Evolutionary conservation across 2,113 vertebrate species (phyloP).

Genomic region (Silurus meridionalis): DNA sequence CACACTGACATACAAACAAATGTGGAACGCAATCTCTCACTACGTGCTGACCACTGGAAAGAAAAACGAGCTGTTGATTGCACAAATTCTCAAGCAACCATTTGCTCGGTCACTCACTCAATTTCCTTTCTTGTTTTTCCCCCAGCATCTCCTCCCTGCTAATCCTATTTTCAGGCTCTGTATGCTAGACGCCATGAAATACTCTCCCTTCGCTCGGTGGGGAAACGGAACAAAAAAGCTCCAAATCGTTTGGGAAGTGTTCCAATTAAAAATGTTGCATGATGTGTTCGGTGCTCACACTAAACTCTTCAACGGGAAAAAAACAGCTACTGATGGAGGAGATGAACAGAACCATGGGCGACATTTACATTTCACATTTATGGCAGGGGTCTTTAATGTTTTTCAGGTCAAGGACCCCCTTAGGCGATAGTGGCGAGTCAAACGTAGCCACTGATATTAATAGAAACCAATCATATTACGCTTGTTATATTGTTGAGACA

Average conservation of each 20-base stretch:
- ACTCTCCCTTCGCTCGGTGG: constrained; percentile 36
- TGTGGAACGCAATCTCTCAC: constrained; percentile 32
- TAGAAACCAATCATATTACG: no score
- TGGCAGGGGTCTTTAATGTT: no score
- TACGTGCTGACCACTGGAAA: constrained; percentile 11
- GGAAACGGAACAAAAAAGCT: constrained; percentile 1
- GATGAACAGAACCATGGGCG: neutral
- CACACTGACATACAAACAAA: constrained; percentile 28
- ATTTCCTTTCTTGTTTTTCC: constrained; percentile 41
- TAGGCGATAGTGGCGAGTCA: no score
- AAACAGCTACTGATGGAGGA: neutral
- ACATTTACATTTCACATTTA: no score
- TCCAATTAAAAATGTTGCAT: constrained; percentile 54
- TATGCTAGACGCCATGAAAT: constrained; percentile 58
- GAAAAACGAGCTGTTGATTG: constrained; percentile 47
- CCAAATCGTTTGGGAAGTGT: constrained; percentile 50
- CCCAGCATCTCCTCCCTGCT: constrained; percentile 51
- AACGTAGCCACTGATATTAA: no score
- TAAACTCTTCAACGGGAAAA: constrained; percentile 14
- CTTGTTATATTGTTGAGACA: no score
- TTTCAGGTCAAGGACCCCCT: no score
- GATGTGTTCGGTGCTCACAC: constrained; percentile 46
- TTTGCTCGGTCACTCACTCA: constrained; percentile 46
- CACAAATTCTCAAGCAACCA: constrained; percentile 48
- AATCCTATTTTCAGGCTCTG: constrained; percentile 59